A percentile compares a stretch with the other conserved stretches of the same genome.
phyloP scores from a whole-genome alignment of 2,797 vertebrate genomes.

The Syngnathus rostellatus region DNA sequence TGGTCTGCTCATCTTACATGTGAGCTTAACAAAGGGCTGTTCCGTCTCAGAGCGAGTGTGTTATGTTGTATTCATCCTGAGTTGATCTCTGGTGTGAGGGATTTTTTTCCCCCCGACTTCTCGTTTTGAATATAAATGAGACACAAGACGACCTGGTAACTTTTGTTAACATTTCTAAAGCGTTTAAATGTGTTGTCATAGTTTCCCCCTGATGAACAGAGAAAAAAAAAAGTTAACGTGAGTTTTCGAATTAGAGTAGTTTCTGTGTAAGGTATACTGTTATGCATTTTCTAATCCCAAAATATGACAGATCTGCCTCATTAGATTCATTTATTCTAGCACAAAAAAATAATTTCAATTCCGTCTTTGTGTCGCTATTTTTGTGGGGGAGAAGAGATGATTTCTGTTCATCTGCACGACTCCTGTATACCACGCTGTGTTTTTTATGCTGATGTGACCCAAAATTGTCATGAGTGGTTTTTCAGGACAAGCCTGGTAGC shows the following conservation, averaged over 20 bases:
- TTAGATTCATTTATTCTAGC: slow-evolving; percentile 37
- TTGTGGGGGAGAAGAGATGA: background rate
- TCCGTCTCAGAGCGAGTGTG: slow-evolving; percentile 16
- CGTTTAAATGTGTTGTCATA: background rate
- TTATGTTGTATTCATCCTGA: slow-evolving; percentile 23
- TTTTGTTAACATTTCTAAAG: background rate
- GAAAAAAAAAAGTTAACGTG: background rate
- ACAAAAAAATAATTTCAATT: background rate
- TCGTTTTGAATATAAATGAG: background rate
- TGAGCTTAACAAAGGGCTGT: slow-evolving; percentile 44
- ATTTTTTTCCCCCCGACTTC: background rate
- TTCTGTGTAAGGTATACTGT: slow-evolving; percentile 12
- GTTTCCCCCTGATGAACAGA: background rate
- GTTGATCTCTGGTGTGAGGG: slow-evolving; percentile 13
- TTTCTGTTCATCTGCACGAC: slow-evolving; percentile 19
- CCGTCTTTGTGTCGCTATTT: slow-evolving; percentile 23
- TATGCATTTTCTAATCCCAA: slow-evolving; percentile 13
- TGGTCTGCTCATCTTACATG: slow-evolving; percentile 20
- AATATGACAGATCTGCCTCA: slow-evolving; percentile 31
- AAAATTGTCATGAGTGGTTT: slow-evolving; percentile 35
- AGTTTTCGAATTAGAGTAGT: background rate
- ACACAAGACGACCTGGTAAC: background rate
- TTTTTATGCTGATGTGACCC: slow-evolving; percentile 26
- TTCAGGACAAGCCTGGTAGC: slow-evolving; percentile 38
- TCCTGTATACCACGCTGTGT: slow-evolving; percentile 17